A percentile compares a stretch with the other conserved stretches of the same genome.
phyloP scores from a whole-genome alignment of 2,113 vertebrate species.

The Heloderma charlesbogerti region DNA sequence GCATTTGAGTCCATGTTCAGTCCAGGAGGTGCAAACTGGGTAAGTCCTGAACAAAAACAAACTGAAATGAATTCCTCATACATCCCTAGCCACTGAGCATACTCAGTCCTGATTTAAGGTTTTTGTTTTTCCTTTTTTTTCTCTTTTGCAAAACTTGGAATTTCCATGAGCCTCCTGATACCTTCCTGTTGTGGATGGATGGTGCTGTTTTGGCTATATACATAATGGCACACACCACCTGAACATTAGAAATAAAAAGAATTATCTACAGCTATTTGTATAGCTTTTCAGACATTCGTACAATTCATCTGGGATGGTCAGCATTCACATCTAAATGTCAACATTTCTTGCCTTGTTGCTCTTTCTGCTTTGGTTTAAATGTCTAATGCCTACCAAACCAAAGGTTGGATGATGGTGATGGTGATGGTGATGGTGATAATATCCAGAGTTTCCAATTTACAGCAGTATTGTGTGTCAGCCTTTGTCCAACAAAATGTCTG shows the following conservation, averaged over 20 bases:
- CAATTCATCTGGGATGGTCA: background rate
- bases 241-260: background rate
- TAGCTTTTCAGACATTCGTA: background rate
- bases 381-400: background rate
- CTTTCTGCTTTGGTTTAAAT: background rate
- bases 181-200: background rate
- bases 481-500: constrained; percentile 16
- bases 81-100: no score
- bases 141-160: no score
- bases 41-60: no score
- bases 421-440: no score
- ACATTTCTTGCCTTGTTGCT: background rate
- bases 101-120: no score
- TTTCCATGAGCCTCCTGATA: background rate
- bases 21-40: no score
- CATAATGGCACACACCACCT: background rate
- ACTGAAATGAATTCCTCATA: no score
- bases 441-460: background rate
- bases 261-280: background rate
- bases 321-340: background rate
- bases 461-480: background rate
- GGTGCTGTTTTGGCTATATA: background rate
- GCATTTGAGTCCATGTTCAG: no score
- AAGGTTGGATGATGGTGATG: constrained; percentile 16
- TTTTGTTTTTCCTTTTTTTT: no score